Percentiles rank a stretch among this genome's conserved stretches.
Evolutionary conservation across 2,888 invertebrate genomes (phyloP).

Genomic region (Ischnus inquisitorius): DNA sequence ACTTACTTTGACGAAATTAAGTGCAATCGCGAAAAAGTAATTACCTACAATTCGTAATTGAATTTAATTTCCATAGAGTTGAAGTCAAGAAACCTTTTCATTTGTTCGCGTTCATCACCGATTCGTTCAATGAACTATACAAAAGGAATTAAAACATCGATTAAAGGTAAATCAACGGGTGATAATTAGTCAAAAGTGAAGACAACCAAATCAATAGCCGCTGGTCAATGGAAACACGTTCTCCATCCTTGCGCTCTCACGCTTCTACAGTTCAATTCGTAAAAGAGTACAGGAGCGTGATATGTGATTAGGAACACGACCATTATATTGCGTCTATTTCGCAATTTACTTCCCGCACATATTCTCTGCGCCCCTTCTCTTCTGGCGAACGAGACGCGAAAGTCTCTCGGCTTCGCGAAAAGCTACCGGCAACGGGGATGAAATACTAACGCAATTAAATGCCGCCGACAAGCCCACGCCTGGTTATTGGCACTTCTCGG

Average conservation of each 20-base stretch:
- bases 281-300: conserved; percentile 39
- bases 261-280: conserved; percentile 5
- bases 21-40: background rate
- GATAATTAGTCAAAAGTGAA: conserved; percentile 45
- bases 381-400: conserved; percentile 62
- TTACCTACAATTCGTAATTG: background rate
- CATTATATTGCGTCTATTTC: conserved; percentile 31
- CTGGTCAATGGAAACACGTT: conserved; percentile 30
- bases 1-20: too few species aligned
- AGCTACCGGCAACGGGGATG: conserved; percentile 70
- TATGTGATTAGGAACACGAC: conserved; percentile 45
- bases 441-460: conserved; percentile 84
- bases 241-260: background rate
- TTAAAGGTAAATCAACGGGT: conserved; percentile 5
- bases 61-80: background rate
- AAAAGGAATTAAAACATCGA: background rate
- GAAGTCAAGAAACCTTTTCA: background rate
- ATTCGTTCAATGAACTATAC: background rate
- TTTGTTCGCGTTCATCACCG: conserved; percentile 8
- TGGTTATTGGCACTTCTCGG: conserved; percentile 84
- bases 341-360: conserved; percentile 10
- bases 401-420: conserved; percentile 69
- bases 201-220: conserved; percentile 23
- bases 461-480: conserved; percentile 79
- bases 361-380: conserved; percentile 41